Conservation (phyloP, 2,888 invertebrate species). For the Hydroisotoma schaefferi region DNA sequence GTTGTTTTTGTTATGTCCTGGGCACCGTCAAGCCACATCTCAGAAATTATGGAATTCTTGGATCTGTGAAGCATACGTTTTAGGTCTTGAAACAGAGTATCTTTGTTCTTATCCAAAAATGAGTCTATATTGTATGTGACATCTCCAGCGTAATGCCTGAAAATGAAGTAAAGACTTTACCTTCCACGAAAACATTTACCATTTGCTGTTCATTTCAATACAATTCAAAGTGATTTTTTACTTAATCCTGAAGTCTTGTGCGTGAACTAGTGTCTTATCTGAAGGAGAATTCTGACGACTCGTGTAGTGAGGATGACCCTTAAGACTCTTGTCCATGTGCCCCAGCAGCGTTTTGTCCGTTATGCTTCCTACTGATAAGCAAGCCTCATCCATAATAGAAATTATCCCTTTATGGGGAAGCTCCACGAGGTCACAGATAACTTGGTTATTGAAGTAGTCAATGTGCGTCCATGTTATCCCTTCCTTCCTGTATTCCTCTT, state of each 20-base stretch:
- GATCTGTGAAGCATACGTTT: slow-evolving; percentile 87
- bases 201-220: slow-evolving; percentile 50
- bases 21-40: slow-evolving; percentile 97
- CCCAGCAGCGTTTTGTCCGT: slow-evolving; percentile 78
- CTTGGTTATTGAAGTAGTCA: slow-evolving; percentile 94
- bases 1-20: slow-evolving; percentile 87
- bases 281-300: slow-evolving; percentile 78
- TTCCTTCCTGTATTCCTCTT: slow-evolving; percentile 92
- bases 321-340: slow-evolving; percentile 86
- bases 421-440: slow-evolving; percentile 94
- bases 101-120: slow-evolving; percentile 96
- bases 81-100: slow-evolving; percentile 94
- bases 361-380: slow-evolving; percentile 89
- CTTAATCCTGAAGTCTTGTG: slow-evolving; percentile 76
- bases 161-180: slow-evolving; percentile 49
- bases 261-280: slow-evolving; percentile 75
- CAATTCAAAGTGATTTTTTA: slow-evolving; percentile 54
- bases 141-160: slow-evolving; percentile 92
- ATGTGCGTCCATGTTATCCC: slow-evolving; percentile 94
- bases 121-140: slow-evolving; percentile 86
- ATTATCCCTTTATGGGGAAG: slow-evolving; percentile 84
- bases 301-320: slow-evolving; percentile 82
- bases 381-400: slow-evolving; percentile 95
- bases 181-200: background rate
- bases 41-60: slow-evolving; percentile 67